Evolutionary conservation across 2,888 invertebrate genomes (phyloP).

Genomic region (Drosophila hamatofila): DNA sequence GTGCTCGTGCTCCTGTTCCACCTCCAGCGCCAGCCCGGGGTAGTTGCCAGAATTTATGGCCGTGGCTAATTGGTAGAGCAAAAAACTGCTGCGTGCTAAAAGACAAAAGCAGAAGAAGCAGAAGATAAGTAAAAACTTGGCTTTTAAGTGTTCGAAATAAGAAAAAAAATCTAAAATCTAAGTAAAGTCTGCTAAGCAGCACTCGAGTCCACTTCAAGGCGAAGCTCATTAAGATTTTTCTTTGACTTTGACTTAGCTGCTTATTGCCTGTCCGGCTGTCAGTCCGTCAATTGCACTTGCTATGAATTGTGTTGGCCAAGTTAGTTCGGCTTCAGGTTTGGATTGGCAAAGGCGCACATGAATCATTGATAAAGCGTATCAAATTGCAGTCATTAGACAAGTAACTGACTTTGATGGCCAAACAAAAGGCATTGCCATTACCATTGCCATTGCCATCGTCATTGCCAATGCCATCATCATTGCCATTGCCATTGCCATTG

Average conservation of each 20-base stretch:
- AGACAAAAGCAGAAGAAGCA: constrained; percentile 2
- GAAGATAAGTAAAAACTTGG: constrained; percentile 37
- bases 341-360: constrained; percentile 66
- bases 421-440: constrained; percentile 44
- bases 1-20: constrained; percentile 30
- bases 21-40: constrained; percentile 30
- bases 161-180: constrained; percentile 41
- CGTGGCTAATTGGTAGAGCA: constrained; percentile 75
- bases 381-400: constrained; percentile 78
- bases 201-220: constrained; percentile 25
- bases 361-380: constrained; percentile 77
- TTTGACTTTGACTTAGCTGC: constrained; percentile 52
- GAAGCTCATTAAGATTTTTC: constrained; percentile 39
- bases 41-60: constrained; percentile 68
- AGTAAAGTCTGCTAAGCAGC: constrained; percentile 1
- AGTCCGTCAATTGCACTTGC: constrained; percentile 60
- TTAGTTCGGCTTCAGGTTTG: constrained; percentile 20
- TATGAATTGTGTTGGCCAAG: constrained; percentile 35
- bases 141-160: constrained; percentile 50
- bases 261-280: constrained; percentile 61
- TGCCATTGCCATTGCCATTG: background rate
- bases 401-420: constrained; percentile 58
- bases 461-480: background rate
- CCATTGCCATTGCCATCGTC: background rate
- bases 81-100: constrained; percentile 68